phyloP scores from a whole-genome alignment of 2,113 vertebrate genomes.

The Phaethornis superciliosus region DNA sequence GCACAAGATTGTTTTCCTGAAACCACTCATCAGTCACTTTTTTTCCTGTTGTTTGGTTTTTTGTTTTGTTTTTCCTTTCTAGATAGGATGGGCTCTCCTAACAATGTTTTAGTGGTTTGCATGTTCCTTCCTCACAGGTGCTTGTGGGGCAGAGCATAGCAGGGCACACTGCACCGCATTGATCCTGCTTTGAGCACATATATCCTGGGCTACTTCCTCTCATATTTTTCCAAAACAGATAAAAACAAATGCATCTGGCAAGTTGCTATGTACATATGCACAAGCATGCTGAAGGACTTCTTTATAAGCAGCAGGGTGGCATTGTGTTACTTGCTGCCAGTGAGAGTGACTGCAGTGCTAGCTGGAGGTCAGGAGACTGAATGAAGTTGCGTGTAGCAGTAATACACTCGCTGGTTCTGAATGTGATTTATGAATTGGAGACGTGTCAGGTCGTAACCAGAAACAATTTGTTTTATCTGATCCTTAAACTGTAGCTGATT shows the following conservation, averaged over 20 bases:
- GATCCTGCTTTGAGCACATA: background rate
- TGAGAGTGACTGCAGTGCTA: background rate
- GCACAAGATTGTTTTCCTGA: background rate
- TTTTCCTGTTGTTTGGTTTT: background rate
- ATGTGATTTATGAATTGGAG: background rate
- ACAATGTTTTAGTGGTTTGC: background rate
- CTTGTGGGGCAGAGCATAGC: background rate
- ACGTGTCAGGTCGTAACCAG: background rate
- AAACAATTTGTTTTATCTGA: constrained; percentile 6
- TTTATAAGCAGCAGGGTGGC: background rate
- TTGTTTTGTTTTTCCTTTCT: background rate
- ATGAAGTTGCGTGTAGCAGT: background rate
- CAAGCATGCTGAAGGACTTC: background rate
- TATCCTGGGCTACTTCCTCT: constrained; percentile 29
- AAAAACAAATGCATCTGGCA: constrained; percentile 27
- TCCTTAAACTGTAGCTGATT: background rate
- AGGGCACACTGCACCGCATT: background rate
- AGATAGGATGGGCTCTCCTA: background rate
- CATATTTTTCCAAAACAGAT: constrained; percentile 13
- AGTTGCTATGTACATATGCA: background rate
- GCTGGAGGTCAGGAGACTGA: background rate
- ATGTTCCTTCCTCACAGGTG: constrained; percentile 52
- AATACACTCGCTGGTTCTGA: background rate
- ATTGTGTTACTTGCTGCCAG: background rate
- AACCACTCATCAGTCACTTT: background rate